phyloP scores from a whole-genome alignment of 2,888 invertebrate genomes.

The Conchocele bisecta region DNA sequence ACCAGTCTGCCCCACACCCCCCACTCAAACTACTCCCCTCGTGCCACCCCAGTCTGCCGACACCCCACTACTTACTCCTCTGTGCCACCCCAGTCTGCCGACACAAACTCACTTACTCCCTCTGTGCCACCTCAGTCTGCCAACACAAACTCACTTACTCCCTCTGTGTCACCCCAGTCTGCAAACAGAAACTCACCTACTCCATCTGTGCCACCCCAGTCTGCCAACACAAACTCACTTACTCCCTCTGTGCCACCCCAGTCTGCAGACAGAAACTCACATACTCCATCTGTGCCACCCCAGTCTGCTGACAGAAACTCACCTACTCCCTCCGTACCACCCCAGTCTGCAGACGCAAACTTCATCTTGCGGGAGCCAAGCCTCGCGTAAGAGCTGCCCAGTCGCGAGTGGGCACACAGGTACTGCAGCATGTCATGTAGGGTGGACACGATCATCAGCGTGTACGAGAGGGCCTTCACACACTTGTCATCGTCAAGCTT shows the following conservation, averaged over 20 bases:
- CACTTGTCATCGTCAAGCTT: constrained; percentile 74
- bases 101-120: no score
- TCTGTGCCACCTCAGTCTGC: no score
- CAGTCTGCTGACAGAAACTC: constrained; percentile 21
- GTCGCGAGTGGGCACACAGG: constrained; percentile 79
- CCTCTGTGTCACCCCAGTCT: no score
- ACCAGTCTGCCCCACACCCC: no score
- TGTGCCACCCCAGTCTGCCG: no score
- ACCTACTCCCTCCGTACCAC: constrained; percentile 81
- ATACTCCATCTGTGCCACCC: not conserved
- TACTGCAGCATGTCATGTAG: constrained; percentile 82
- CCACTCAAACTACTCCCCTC: no score
- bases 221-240: no score
- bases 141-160: no score
- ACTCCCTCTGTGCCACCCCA: constrained; percentile 80
- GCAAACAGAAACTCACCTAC: no score
- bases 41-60: no score
- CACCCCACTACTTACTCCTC: no score
- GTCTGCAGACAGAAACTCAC: constrained; percentile 76
- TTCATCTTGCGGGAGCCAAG: constrained; percentile 75
- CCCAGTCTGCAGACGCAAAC: constrained; percentile 81
- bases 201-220: no score
- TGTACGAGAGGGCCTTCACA: constrained; percentile 69
- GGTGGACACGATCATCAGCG: constrained; percentile 74
- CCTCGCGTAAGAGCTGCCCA: constrained; percentile 77